Conservation (phyloP, 2,888 invertebrate genomes). For the Leuctra nigra region DNA sequence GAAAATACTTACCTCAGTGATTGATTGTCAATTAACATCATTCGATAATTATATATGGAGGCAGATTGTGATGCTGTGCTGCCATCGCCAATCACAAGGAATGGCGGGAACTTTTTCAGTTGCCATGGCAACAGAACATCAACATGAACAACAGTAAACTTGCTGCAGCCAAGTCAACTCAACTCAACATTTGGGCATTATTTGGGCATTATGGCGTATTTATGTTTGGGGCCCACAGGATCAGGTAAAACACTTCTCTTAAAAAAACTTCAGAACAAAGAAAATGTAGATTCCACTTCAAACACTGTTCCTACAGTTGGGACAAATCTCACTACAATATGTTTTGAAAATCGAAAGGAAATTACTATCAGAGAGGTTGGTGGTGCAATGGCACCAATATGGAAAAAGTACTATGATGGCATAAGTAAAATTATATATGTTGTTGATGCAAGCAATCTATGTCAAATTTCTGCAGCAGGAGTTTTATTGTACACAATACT, state of each 20-base stretch:
- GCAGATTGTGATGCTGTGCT: too few species aligned
- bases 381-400: constrained; percentile 74
- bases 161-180: too few species aligned
- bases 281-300: constrained; percentile 66
- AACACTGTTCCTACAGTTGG: constrained; percentile 76
- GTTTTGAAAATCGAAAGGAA: constrained; percentile 43
- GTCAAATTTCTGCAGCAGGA: constrained; percentile 79
- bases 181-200: too few species aligned
- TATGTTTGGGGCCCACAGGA: constrained; percentile 73
- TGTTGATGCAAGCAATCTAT: constrained; percentile 76
- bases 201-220: constrained; percentile 34
- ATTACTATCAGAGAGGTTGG: constrained; percentile 67
- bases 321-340: constrained; percentile 65
- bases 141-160: too few species aligned
- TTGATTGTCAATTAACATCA: too few species aligned
- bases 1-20: too few species aligned
- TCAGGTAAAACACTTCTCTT: constrained; percentile 76
- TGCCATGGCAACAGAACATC: too few species aligned
- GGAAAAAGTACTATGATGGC: constrained; percentile 67
- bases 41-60: too few species aligned
- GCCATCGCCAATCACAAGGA: too few species aligned
- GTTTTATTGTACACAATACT: constrained; percentile 71
- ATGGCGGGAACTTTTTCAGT: too few species aligned
- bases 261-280: constrained; percentile 62
- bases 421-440: constrained; percentile 60